phyloP scores from a whole-genome alignment of 2,113 vertebrate genomes.

The Aythya baeri region DNA sequence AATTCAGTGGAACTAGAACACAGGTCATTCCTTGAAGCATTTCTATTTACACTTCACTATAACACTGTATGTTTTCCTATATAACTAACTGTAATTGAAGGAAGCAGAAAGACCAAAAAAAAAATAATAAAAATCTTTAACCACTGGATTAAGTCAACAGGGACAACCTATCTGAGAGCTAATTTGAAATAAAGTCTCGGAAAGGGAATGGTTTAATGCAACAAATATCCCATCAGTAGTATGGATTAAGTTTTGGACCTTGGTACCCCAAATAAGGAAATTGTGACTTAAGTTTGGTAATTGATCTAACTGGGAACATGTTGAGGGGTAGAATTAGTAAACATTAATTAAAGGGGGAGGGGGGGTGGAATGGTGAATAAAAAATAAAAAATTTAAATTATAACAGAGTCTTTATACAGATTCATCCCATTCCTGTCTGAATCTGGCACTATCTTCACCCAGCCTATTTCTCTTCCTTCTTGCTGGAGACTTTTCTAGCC shows the following conservation, averaged over 20 bases:
- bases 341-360: not conserved
- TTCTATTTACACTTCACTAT: not conserved
- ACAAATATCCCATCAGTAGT: not conserved
- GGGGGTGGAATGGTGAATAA: fast-evolving
- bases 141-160: not conserved
- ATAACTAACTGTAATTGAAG: not conserved
- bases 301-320: not conserved
- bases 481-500: not conserved
- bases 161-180: not conserved
- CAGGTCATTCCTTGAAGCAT: not conserved
- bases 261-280: not conserved
- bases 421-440: not conserved
- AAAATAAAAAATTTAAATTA: not conserved
- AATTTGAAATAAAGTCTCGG: not conserved
- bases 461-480: not conserved
- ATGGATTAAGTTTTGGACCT: not conserved
- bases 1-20: not conserved
- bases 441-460: not conserved
- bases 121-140: not conserved
- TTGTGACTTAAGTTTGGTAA: not conserved
- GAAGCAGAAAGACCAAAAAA: not conserved
- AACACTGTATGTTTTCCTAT: not conserved
- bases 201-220: not conserved
- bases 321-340: not conserved
- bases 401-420: not conserved